Evolutionary conservation across 2,888 invertebrate species (phyloP).

Genomic region (Synanthedon formicaeformis): DNA sequence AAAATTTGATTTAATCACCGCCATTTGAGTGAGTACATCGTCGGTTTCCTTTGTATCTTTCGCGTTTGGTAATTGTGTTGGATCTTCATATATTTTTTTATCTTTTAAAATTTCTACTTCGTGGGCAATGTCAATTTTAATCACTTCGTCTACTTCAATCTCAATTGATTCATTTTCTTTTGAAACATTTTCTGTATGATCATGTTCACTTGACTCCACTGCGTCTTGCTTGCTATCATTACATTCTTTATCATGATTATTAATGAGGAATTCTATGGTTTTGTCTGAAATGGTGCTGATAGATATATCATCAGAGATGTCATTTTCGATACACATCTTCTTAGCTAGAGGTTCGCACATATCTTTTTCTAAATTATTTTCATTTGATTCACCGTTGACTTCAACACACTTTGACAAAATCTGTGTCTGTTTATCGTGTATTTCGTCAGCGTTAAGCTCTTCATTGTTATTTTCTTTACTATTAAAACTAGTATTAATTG

Average conservation of each 20-base stretch:
- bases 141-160: not conserved
- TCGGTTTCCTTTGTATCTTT: constrained; percentile 1
- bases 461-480: too few relatives aligned
- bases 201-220: constrained; percentile 5
- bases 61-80: not conserved
- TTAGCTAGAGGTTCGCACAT: constrained; percentile 33
- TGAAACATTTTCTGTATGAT: constrained; percentile 1
- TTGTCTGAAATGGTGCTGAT: constrained; percentile 43
- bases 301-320: constrained; percentile 28
- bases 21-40: constrained; percentile 38
- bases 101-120: constrained; percentile 1
- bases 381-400: not conserved
- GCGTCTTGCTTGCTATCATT: constrained; percentile 18
- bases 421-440: not conserved
- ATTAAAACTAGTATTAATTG: too few relatives aligned
- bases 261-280: constrained; percentile 28
- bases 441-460: too few relatives aligned
- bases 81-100: not conserved
- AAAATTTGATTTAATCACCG: constrained; percentile 23
- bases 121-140: not conserved
- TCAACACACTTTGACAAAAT: not conserved
- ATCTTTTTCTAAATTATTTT: not conserved
- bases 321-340: constrained; percentile 25
- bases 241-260: constrained; percentile 9
- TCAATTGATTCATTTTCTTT: constrained; percentile 3